Evolutionary conservation across 2,888 invertebrate species (phyloP).

Genomic region (Syrista parreyssii): DNA sequence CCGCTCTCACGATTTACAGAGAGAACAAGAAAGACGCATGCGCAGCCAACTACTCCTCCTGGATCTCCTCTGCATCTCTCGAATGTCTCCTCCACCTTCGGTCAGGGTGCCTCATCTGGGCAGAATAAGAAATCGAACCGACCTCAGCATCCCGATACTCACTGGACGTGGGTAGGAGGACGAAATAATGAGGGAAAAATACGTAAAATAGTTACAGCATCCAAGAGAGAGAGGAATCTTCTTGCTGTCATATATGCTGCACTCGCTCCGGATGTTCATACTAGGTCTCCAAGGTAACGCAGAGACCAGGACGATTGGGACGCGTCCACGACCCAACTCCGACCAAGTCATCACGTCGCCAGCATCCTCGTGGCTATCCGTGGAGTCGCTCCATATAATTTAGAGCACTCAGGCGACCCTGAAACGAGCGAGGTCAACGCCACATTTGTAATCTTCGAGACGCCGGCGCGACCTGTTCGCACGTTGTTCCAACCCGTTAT

Average conservation of each 20-base stretch:
- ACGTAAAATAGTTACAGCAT: too few relatives aligned
- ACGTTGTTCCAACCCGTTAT: slow-evolving; percentile 54
- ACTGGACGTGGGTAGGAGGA: too few relatives aligned
- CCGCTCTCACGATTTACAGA: neutral
- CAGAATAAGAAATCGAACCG: neutral
- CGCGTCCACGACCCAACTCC: slow-evolving; percentile 49
- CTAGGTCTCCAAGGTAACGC: neutral
- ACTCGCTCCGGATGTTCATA: neutral
- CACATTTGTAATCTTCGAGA: slow-evolving; percentile 60
- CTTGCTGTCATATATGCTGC: neutral
- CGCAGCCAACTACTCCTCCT: neutral
- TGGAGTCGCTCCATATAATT: slow-evolving; percentile 60
- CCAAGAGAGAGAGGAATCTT: too few relatives aligned
- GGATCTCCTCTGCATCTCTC: neutral
- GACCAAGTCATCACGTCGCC: slow-evolving; percentile 55
- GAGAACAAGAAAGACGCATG: neutral
- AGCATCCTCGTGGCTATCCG: slow-evolving; percentile 46
- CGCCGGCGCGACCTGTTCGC: slow-evolving; percentile 61
- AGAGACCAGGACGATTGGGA: slow-evolving; percentile 39
- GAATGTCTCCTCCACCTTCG: neutral
- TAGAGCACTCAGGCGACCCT: slow-evolving; percentile 62
- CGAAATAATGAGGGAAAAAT: too few relatives aligned
- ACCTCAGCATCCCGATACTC: neutral
- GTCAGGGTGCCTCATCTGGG: neutral
- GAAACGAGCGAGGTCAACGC: slow-evolving; percentile 59